A percentile compares a stretch with the other conserved stretches of the same genome.
phyloP scores from a whole-genome alignment of 2,113 vertebrate genomes.

The Notarius lentiginosus region DNA sequence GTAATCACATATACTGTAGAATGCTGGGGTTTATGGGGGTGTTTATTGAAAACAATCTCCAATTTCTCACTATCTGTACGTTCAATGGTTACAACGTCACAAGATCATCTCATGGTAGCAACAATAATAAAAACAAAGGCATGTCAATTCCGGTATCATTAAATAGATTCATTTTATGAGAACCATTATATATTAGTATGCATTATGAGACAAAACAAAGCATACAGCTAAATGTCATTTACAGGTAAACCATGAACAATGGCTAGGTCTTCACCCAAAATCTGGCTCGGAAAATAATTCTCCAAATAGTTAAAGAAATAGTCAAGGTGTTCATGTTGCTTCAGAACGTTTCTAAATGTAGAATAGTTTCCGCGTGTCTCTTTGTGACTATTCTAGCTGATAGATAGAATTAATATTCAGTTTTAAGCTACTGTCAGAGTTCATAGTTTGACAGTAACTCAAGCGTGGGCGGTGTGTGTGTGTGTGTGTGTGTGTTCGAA shows the following conservation, averaged over 20 bases:
- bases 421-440: slow-evolving; percentile 12
- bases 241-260: slow-evolving; percentile 87
- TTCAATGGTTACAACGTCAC: slow-evolving; percentile 79
- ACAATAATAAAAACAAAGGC: slow-evolving; percentile 76
- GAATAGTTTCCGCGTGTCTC: background rate
- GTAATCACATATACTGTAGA: slow-evolving; percentile 2
- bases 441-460: slow-evolving; percentile 36
- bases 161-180: slow-evolving; percentile 99
- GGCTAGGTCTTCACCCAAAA: slow-evolving; percentile 56
- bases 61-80: slow-evolving; percentile 82
- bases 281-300: slow-evolving; percentile 50
- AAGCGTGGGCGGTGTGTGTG: slow-evolving; percentile 21
- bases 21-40: slow-evolving; percentile 68
- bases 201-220: slow-evolving; percentile 88
- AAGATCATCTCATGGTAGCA: slow-evolving; percentile 71
- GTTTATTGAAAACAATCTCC: slow-evolving; percentile 90
- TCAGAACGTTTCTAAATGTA: slow-evolving; percentile 39
- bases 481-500: slow-evolving; percentile 12
- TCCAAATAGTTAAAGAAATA: slow-evolving; percentile 55
- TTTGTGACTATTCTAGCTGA: slow-evolving; percentile 26
- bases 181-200: slow-evolving; percentile 99
- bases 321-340: slow-evolving; percentile 48
- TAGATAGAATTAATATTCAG: background rate
- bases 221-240: slow-evolving; percentile 89
- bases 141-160: slow-evolving; percentile 90